These are phyloP conservation scores for Darevskia nairensis DNA, from an alignment of 2,797 vertebrate species.

Conservation along the genomic window DNA sequence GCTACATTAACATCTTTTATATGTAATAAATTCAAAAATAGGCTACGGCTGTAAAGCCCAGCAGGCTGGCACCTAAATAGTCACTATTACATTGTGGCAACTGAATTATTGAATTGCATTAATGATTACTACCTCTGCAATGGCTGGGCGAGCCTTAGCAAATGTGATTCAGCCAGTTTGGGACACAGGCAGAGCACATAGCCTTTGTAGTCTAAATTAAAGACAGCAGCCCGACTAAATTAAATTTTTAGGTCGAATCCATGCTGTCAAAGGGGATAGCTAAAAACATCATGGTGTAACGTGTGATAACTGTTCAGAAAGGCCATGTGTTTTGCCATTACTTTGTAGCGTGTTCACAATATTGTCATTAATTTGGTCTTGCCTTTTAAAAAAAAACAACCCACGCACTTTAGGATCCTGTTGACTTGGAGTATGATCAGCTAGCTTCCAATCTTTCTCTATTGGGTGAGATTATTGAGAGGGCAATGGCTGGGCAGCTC, in stretches of 20 bases:
- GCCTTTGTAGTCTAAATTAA: neutral
- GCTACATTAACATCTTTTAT: conserved; percentile 37
- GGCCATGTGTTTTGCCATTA: neutral
- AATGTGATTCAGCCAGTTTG: conserved; percentile 12
- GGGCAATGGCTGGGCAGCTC: neutral
- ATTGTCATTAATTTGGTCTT: neutral
- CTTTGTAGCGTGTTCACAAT: neutral
- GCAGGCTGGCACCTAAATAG: conserved; percentile 37
- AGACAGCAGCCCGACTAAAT: neutral
- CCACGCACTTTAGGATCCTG: neutral
- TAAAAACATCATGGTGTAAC: neutral
- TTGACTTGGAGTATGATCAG: neutral
- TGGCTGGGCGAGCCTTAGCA: conserved; percentile 16
- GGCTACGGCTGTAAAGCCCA: conserved; percentile 39
- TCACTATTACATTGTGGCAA: conserved; percentile 22
- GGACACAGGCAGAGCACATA: neutral
- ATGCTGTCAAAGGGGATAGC: neutral
- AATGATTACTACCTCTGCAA: neutral
- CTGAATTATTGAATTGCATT: conserved; percentile 29
- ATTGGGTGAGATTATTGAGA: neutral
- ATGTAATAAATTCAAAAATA: conserved; percentile 55
- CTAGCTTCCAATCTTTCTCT: neutral
- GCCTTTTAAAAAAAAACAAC: neutral
- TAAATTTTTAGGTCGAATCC: neutral
- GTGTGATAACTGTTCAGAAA: neutral